These are phyloP conservation scores for Fistularia commersonii DNA, from an alignment of 2,797 vertebrate genomes.

Conservation along the genomic window DNA sequence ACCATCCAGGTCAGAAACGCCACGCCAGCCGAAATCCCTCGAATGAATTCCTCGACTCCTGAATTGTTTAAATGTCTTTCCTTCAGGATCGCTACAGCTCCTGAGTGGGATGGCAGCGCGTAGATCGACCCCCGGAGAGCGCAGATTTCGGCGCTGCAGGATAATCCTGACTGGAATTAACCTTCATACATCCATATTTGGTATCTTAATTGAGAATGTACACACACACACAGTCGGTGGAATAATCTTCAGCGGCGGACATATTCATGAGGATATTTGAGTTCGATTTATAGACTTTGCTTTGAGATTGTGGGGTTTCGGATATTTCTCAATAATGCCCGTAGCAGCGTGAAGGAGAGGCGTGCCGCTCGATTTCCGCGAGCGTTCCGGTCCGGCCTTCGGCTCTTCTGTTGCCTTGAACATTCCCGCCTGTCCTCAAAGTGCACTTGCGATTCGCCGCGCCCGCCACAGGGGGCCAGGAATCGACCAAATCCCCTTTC, in stretches of 20 bases:
- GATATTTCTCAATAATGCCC: conserved; percentile 32
- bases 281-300: conserved; percentile 20
- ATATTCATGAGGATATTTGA: conserved; percentile 34
- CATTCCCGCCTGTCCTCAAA: conserved; percentile 59
- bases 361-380: conserved; percentile 11
- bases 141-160: background rate
- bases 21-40: rapidly evolving
- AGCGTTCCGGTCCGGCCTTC: no score
- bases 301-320: conserved; percentile 19
- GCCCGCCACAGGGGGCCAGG: no score
- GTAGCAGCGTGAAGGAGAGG: conserved; percentile 33
- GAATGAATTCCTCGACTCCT: no score
- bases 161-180: conserved; percentile 1
- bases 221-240: background rate
- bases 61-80: background rate
- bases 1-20: conserved; percentile 83
- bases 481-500: no score
- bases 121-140: background rate
- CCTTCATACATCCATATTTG: conserved; percentile 25
- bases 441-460: conserved; percentile 52
- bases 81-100: conserved; percentile 76
- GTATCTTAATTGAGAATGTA: conserved; percentile 41
- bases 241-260: conserved; percentile 11
- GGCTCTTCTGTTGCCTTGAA: conserved; percentile 28
- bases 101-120: conserved; percentile 39